Evolutionary conservation across 2,113 vertebrate species (phyloP).

Genomic region (Austrofundulus limnaeus): DNA sequence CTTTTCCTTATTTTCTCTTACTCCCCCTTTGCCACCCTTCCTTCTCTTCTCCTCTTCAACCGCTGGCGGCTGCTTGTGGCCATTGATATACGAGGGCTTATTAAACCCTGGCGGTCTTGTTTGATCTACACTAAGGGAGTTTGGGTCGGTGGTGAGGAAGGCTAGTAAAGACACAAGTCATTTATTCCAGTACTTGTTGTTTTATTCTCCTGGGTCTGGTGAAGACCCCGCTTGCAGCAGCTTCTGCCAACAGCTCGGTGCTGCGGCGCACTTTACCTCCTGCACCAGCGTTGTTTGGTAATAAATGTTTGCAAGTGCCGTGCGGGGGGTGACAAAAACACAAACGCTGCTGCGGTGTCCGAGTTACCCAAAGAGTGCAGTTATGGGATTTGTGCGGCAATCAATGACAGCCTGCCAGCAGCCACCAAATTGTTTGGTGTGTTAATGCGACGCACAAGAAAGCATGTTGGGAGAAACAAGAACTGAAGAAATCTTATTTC

Average conservation of each 20-base stretch:
- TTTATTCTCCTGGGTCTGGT: conserved; percentile 57
- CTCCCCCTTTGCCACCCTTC: conserved; percentile 40
- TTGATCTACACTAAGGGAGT: conserved; percentile 59
- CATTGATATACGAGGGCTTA: conserved; percentile 65
- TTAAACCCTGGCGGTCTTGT: conserved; percentile 63
- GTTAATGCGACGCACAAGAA: conserved; percentile 17
- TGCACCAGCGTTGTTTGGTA: conserved; percentile 43
- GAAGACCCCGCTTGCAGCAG: conserved; percentile 55
- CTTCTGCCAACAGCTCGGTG: conserved; percentile 44
- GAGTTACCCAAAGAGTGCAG: conserved; percentile 42
- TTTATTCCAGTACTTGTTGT: conserved; percentile 62
- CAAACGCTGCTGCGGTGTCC: conserved; percentile 43
- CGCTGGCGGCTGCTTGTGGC: conserved; percentile 58
- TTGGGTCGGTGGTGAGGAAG: conserved; percentile 45
- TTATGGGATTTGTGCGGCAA: conserved; percentile 39
- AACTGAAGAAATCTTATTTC: conserved; percentile 14
- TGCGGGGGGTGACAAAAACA: conserved; percentile 56
- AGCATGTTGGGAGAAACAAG: conserved; percentile 6
- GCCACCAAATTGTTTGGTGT: conserved; percentile 25
- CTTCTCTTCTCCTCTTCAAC: conserved; percentile 49
- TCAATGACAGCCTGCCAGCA: conserved; percentile 36
- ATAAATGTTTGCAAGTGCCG: conserved; percentile 44
- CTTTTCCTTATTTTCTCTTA: conserved; percentile 42
- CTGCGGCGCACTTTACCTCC: conserved; percentile 36
- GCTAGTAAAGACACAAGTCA: conserved; percentile 65